Base-by-base conservation (phyloP, 2,888 invertebrate genomes). In the Metopia argyrocephala region DNA sequence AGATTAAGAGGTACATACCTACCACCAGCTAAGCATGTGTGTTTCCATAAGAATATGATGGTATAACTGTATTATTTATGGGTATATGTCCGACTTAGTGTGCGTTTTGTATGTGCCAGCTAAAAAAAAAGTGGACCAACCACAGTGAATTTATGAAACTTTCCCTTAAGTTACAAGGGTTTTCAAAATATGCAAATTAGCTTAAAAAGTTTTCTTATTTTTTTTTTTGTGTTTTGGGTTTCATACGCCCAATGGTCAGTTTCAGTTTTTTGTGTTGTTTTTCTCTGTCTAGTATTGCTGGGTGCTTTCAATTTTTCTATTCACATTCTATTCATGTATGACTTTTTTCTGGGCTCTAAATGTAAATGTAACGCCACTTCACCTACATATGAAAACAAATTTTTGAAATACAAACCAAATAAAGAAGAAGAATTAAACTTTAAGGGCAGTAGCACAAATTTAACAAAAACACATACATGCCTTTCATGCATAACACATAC, bases 161-260 rank as follows among this genome's bases (percentile, higher is more conserved):
- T 88, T 88, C 87, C 86, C 88, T 86, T 84, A 78, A 74, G 21
- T 64, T 69, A 57, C 46, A 71, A 76, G 84, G 84, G 83, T 84
- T 84, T 82, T 70, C 84, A 75, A 56, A 84, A 86, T 88, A 88
- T 87, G 89, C 86, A 87, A 87, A 87, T 87, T 83, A 87, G 86
- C 75, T 84, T 86, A 84, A 83, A 25, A 48, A 71, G 12, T 28
- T 52, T 50, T 12, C 4, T 31, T 21, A 15, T 38, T 18, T 21
- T 20, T 31, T 68, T 28, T 9, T 7, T 28, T 56, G 62, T 28
- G 48, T 50, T 73, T 66, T 56, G 15, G 45, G 38, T 68, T 68
- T 65, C 76, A 48, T 45, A 74, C 78, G 74, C 69, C 78, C 65
- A 76, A 21, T 65, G 81, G 81, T 81, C 78, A 80, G 68, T 76